Evolutionary conservation across 2,113 vertebrate genomes (phyloP), one percentile per base, ranked within the genome.

Genomic region (Toxotes jaculatrix): DNA sequence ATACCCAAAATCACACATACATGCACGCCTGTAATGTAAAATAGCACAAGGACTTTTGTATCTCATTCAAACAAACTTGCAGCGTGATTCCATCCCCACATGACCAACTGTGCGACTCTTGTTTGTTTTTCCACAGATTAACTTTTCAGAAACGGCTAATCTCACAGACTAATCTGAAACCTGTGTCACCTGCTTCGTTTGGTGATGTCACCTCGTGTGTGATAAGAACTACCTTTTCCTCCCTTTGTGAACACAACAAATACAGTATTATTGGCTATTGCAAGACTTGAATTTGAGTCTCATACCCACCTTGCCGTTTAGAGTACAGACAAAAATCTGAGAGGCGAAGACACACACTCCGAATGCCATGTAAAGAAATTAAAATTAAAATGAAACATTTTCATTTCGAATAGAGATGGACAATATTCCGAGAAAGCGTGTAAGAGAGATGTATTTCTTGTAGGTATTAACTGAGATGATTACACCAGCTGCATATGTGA

Each of bases 91-190:
- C 62, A 32, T 42, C 23, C 55, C 45, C 82, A 59, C 72, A 66
- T 47, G 79, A 81, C 36, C 17, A 43, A 71, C 70, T 31, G 59
- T 47, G 42, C 32, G 0, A 12, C 74, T 74, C 17, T 17, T 80
- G 83, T 88, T 91, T 93, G 86, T 79, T 82, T 93, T 89, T 83
- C 87, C 87, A 40, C 83, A 83, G 91, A 90, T 92, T 85, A 90
- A 74, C 51, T 57, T 86, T 83, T 84, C 69, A 21, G 31, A 78
- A 80, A 65, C 0, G 40, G 47, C 60, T 82, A 83, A 90, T 90
- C 88, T 85, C 59, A 31, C 42, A 34, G 60, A 51, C 56, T 19
- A 67, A 89, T 89, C 87, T 85, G 56, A 80, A 75, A 86, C 80
- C 73, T 42, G 60, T 80, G 85, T 86, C 82, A 87, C 75, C 79